A percentile compares a stretch with the other conserved stretches of the same genome.
phyloP scores from a whole-genome alignment of 2,797 vertebrate genomes.

The Enteromius unitaeniatus region DNA sequence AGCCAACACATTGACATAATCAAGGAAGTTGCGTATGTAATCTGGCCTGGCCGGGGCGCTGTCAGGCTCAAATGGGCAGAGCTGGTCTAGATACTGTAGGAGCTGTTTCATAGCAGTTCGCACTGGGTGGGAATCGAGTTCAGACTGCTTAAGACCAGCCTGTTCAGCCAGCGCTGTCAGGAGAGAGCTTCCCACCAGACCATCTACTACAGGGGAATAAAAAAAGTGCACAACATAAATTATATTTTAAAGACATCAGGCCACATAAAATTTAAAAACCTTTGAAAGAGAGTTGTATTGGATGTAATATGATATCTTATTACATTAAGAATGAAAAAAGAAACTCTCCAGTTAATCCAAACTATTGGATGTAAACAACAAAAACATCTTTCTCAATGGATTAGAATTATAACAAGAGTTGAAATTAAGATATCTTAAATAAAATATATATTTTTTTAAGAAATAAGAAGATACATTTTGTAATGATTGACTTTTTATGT shows the following conservation, averaged over 20 bases:
- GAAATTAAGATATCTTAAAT: not conserved
- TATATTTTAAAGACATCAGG: not conserved
- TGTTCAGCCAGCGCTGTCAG: conserved; percentile 85
- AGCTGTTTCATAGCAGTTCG: conserved; percentile 86
- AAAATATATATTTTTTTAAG: too few relatives aligned
- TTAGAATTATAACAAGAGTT: not conserved
- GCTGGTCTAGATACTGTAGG: conserved; percentile 82
- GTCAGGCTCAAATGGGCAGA: conserved; percentile 73
- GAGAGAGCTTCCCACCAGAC: conserved; percentile 74
- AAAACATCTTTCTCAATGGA: not conserved
- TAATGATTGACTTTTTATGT: not conserved
- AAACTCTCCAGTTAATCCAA: not conserved
- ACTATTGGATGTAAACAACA: not conserved
- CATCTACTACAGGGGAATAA: conserved; percentile 73
- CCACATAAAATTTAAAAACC: not conserved
- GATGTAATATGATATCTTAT: not conserved
- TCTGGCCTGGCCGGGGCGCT: conserved; percentile 68
- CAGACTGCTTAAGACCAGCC: conserved; percentile 79
- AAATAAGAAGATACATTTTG: not conserved
- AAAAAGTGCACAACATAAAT: not conserved
- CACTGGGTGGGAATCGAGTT: conserved; percentile 85
- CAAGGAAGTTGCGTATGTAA: conserved; percentile 85
- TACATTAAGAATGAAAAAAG: not conserved
- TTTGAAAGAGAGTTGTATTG: not conserved
- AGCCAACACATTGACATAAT: conserved; percentile 87